Conservation (phyloP, 2,797 vertebrate species). For the Allobates femoralis region DNA sequence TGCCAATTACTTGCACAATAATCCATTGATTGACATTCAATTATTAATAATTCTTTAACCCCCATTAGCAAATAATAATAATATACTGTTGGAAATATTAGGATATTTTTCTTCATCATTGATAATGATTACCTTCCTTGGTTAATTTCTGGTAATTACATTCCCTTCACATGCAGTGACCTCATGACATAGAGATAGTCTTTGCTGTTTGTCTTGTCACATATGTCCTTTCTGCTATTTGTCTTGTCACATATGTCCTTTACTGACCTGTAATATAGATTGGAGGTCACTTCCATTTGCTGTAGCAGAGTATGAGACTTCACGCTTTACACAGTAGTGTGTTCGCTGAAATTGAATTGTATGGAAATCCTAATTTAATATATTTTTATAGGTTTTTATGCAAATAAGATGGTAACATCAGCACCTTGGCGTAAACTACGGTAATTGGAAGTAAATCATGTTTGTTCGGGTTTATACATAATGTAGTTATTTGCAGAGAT, state of each 20-base stretch:
- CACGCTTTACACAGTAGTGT: background rate
- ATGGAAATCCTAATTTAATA: background rate
- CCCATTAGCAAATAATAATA: background rate
- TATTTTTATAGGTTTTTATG: constrained; percentile 22
- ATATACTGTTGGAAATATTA: background rate
- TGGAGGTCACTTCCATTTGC: background rate
- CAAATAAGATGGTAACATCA: background rate
- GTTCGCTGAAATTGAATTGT: background rate
- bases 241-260: too few relatives aligned
- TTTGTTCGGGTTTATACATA: background rate
- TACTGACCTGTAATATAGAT: constrained; percentile 27
- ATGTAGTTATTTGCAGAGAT: constrained; percentile 4
- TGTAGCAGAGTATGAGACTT: too few relatives aligned
- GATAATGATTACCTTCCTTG: background rate
- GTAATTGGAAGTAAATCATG: background rate
- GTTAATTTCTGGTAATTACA: constrained; percentile 15
- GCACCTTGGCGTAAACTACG: background rate
- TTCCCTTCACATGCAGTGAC: background rate
- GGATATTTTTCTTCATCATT: background rate
- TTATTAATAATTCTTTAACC: background rate
- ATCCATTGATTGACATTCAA: background rate
- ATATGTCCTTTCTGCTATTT: too few relatives aligned
- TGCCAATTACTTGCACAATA: background rate
- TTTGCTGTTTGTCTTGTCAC: too few relatives aligned
- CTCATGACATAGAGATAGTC: constrained; percentile 22